A percentile compares a stretch with the other conserved stretches of the same genome.
phyloP scores from a whole-genome alignment of 2,113 vertebrate genomes.

The Silurus meridionalis region DNA sequence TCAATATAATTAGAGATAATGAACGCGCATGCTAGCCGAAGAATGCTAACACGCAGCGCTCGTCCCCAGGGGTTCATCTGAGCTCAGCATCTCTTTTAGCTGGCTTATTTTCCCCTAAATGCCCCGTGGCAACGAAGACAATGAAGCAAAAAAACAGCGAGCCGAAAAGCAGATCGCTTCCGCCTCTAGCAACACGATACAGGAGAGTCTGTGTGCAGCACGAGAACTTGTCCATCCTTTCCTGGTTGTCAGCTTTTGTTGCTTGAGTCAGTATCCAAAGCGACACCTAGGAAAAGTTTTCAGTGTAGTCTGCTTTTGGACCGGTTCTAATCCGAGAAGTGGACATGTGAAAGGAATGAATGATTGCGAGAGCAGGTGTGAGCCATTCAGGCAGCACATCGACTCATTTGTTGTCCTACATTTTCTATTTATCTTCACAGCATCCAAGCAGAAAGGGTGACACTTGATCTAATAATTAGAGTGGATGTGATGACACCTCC shows the following conservation, averaged over 20 bases:
- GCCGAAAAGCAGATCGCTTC: conserved; percentile 45
- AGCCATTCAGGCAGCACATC: background rate
- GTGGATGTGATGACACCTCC: background rate
- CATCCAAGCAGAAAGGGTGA: conserved; percentile 1
- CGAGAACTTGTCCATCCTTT: background rate
- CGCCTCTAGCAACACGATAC: conserved; percentile 40
- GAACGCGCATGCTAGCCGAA: conserved; percentile 20
- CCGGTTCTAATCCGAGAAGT: background rate
- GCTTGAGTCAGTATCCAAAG: background rate
- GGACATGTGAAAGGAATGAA: background rate
- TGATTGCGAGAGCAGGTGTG: background rate
- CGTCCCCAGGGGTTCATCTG: conserved; percentile 35
- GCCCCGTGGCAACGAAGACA: conserved; percentile 48
- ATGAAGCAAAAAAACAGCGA: conserved; percentile 38
- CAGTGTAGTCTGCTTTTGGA: no score
- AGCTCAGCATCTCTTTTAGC: conserved; percentile 33
- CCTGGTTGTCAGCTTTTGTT: background rate
- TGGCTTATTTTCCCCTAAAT: conserved; percentile 37
- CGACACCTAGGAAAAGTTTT: background rate
- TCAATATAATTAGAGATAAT: conserved; percentile 20
- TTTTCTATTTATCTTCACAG: background rate
- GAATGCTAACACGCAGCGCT: conserved; percentile 45
- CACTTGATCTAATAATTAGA: conserved; percentile 17
- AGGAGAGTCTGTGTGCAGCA: conserved; percentile 23
- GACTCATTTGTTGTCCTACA: background rate